Evolutionary conservation across 2,888 invertebrate species (phyloP).

Genomic region (Masnerella sp.): DNA sequence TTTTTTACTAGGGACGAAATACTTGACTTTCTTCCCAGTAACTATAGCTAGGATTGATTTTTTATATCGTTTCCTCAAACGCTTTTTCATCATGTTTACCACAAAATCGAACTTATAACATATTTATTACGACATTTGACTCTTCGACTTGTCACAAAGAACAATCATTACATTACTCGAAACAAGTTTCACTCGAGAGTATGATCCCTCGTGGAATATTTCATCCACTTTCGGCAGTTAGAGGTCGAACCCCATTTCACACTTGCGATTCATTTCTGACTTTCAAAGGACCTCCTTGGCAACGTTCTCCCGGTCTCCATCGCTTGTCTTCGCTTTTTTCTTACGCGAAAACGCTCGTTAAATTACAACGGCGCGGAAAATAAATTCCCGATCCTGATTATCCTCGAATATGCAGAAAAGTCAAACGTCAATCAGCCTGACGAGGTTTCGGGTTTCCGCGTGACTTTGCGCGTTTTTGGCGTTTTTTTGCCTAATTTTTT

Average conservation of each 20-base stretch:
- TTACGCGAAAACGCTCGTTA: conserved; percentile 47
- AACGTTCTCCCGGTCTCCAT: conserved; percentile 31
- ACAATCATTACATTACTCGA: conserved; percentile 33
- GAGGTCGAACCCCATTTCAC: conserved; percentile 53
- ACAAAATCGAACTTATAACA: not conserved
- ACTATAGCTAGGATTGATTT: too few relatives aligned
- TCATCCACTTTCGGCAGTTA: conserved; percentile 50
- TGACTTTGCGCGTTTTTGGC: conserved; percentile 27
- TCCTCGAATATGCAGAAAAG: conserved; percentile 45
- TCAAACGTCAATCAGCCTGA: conserved; percentile 55
- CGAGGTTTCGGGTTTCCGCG: conserved; percentile 55
- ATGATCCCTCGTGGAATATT: conserved; percentile 45
- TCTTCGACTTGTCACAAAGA: conserved; percentile 5
- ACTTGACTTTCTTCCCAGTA: too few relatives aligned
- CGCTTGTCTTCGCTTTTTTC: conserved; percentile 36
- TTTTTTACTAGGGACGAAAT: too few relatives aligned
- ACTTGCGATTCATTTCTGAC: conserved; percentile 51
- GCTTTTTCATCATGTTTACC: not conserved
- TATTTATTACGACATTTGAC: not conserved
- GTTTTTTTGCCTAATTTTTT: conserved; percentile 36
- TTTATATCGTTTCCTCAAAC: too few relatives aligned
- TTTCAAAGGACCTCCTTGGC: conserved; percentile 43
- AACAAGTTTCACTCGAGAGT: conserved; percentile 34
- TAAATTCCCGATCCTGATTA: conserved; percentile 42
- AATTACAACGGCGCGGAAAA: conserved; percentile 55